Conservation (phyloP, 2,113 vertebrate genomes). For the Tragelaphus scriptus region DNA sequence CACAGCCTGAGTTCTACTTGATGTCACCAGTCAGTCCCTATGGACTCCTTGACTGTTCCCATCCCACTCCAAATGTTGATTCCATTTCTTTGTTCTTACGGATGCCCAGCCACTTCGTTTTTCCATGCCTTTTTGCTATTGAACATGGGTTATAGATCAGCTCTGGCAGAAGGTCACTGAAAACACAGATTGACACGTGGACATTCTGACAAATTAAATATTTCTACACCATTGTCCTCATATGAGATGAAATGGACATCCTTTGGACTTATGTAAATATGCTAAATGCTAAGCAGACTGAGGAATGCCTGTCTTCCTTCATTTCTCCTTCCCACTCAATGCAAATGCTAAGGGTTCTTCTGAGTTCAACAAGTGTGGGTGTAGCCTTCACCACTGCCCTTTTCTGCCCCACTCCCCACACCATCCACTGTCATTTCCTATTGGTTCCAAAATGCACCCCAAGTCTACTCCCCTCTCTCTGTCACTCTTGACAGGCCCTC, state of each 20-base stretch:
- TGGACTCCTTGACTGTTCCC: not conserved
- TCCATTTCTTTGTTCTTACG: not conserved
- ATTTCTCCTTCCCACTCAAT: not conserved
- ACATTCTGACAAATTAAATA: not conserved
- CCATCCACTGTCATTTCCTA: not conserved
- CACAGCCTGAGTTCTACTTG: not conserved
- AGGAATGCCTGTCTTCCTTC: not conserved
- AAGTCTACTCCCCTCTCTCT: not conserved
- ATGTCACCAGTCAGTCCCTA: not conserved
- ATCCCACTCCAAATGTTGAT: fast-evolving
- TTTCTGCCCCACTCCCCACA: not conserved
- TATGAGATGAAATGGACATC: not conserved
- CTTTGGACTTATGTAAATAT: not conserved
- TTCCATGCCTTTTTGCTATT: not conserved
- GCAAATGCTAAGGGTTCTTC: not conserved
- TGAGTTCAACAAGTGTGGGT: not conserved
- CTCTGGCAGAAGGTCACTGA: not conserved
- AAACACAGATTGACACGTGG: not conserved
- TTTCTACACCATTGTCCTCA: not conserved
- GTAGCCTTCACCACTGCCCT: no score
- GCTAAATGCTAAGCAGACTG: not conserved
- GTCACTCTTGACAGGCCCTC: not conserved
- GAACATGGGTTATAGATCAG: not conserved
- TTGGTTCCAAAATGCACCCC: not conserved
- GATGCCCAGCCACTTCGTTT: fast-evolving